These are phyloP conservation scores for Charadrius vociferus DNA, from an alignment of 2,113 vertebrate species.

Conservation along the genomic window DNA sequence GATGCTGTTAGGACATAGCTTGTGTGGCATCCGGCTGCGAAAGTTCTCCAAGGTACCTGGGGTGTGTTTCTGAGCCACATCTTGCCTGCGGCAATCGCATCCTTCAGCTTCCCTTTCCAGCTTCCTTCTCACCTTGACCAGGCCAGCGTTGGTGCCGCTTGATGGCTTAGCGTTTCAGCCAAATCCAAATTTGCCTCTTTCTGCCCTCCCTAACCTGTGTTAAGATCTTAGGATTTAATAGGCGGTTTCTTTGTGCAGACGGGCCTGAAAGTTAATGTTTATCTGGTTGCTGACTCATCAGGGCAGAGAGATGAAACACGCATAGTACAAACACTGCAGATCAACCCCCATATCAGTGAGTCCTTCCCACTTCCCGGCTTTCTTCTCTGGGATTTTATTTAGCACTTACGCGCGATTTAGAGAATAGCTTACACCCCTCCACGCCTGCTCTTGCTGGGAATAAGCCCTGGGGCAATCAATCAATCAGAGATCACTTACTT, in stretches of 20 bases:
- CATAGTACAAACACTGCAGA: neutral
- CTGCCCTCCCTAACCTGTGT: neutral
- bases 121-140: neutral
- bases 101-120: neutral
- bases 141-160: neutral
- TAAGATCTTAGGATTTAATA: neutral
- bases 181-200: neutral
- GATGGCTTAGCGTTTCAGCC: neutral
- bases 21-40: accelerated
- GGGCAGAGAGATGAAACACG: neutral
- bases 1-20: neutral
- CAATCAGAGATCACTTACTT: neutral
- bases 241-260: neutral
- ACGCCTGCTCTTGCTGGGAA: accelerated
- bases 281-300: neutral
- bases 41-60: neutral
- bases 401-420: neutral
- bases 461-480: neutral
- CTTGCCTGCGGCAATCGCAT: neutral
- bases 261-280: neutral
- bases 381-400: neutral
- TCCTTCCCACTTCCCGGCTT: neutral
- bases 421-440: neutral
- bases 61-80: neutral
- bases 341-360: accelerated